A percentile compares a stretch with the other conserved stretches of the same genome.
Evolutionary conservation across 2,113 vertebrate genomes (phyloP).

Genomic region (Rhipidura dahli): DNA sequence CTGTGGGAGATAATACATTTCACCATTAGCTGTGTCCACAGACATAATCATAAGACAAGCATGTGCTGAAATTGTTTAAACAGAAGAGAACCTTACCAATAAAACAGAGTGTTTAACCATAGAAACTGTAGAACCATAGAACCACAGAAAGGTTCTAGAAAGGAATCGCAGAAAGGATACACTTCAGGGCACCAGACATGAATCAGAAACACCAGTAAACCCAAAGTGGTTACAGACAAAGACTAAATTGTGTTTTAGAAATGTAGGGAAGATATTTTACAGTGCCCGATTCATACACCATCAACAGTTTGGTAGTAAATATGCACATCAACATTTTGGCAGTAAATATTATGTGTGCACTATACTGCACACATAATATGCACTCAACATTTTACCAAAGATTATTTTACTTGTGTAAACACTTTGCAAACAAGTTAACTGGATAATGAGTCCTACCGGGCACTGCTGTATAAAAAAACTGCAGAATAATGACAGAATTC

Average conservation of each 20-base stretch:
- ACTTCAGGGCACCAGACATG: not conserved
- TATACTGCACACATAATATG: not conserved
- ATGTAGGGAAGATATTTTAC: not conserved
- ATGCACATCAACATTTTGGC: not conserved
- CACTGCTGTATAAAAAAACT: not conserved
- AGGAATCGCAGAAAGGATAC: not conserved
- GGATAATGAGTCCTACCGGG: rapidly evolving
- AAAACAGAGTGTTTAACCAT: not conserved
- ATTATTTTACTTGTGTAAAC: not conserved
- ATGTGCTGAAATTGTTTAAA: not conserved
- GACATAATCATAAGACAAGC: not conserved
- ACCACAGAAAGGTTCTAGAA: not conserved
- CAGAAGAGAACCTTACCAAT: not conserved
- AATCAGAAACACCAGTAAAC: not conserved
- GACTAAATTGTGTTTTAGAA: not conserved
- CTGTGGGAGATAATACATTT: not conserved
- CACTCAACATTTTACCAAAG: not conserved
- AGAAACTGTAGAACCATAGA: not conserved
- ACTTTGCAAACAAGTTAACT: not conserved
- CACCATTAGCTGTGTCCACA: not conserved
- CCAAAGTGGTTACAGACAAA: not conserved
- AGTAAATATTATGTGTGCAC: not conserved
- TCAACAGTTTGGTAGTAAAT: not conserved
- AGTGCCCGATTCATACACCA: not conserved
- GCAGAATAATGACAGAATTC: not conserved